Conservation (phyloP, 2,113 vertebrate species). For the Oxyruncus cristatus region DNA sequence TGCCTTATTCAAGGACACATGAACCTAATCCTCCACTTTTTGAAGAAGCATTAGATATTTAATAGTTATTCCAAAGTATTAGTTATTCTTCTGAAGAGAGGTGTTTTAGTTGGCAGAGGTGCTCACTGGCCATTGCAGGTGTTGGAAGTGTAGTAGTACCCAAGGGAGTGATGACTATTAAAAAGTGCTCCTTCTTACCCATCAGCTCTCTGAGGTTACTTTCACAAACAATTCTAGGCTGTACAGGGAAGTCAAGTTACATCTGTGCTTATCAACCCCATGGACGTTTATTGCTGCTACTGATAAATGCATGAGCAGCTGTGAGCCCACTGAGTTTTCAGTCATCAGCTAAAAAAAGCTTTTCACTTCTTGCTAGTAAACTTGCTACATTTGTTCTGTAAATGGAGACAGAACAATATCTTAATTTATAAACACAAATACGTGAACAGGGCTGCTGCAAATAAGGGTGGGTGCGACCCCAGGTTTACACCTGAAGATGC, state of each 20-base stretch:
- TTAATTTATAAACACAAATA: background rate
- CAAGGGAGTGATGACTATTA: background rate
- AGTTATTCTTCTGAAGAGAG: background rate
- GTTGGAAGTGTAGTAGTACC: background rate
- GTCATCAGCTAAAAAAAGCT: background rate
- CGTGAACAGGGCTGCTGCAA: background rate
- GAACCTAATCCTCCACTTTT: background rate
- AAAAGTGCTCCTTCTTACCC: background rate
- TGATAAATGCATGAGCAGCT: background rate
- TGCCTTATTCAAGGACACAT: background rate
- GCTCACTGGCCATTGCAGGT: background rate
- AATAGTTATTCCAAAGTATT: background rate
- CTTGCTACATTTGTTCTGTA: background rate
- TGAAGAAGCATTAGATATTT: background rate
- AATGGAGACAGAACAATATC: background rate
- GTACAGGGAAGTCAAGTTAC: background rate
- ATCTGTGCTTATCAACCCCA: background rate
- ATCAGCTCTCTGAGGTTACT: background rate
- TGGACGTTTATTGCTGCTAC: background rate
- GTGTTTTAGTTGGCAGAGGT: conserved; percentile 10
- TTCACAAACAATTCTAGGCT: background rate
- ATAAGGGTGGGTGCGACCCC: background rate
- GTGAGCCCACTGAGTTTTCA: background rate
- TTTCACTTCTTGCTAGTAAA: background rate
- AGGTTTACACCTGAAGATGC: background rate